Percentiles rank a stretch among this genome's conserved stretches.
phyloP scores from a whole-genome alignment of 2,888 invertebrate species.

The Epinotia ramella region DNA sequence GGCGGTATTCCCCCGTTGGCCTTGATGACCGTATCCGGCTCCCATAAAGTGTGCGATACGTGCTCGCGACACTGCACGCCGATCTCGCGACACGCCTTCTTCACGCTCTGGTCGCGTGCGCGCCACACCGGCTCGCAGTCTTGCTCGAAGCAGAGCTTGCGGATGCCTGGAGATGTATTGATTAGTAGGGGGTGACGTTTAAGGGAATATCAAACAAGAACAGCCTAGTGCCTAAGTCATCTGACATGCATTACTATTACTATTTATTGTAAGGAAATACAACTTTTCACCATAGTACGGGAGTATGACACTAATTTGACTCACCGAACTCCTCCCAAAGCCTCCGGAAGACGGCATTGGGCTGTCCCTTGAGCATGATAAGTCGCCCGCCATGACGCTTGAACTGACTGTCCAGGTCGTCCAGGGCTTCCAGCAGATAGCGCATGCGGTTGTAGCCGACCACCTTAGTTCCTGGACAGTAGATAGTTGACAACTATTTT shows the following conservation, averaged over 20 bases:
- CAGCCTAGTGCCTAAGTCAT: background rate
- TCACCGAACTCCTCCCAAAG: conserved; percentile 86
- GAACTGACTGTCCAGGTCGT: conserved; percentile 87
- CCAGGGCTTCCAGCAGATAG: conserved; percentile 87
- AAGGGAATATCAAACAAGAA: too few relatives aligned
- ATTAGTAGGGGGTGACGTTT: background rate
- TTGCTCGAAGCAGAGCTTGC: conserved; percentile 85
- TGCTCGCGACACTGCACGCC: conserved; percentile 85
- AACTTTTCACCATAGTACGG: background rate
- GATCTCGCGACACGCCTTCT: conserved; percentile 80
- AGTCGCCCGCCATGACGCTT: conserved; percentile 84
- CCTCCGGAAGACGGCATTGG: conserved; percentile 82
- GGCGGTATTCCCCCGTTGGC: conserved; percentile 90
- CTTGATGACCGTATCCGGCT: conserved; percentile 86
- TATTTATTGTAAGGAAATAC: background rate
- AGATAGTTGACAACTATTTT: conserved; percentile 11
- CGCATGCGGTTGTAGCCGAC: conserved; percentile 89
- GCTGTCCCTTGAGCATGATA: conserved; percentile 86
- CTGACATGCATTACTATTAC: background rate
- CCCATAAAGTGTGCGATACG: conserved; percentile 90
- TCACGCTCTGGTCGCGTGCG: conserved; percentile 85
- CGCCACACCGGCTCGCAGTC: conserved; percentile 91
- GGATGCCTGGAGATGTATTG: conserved; percentile 65
- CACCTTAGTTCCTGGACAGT: conserved; percentile 83
- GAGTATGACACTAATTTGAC: conserved; percentile 41